These are phyloP conservation scores for Apostichopus leukothele DNA, from an alignment of 53 echinoderm and acorn worm species.

Conservation along the genomic window DNA sequence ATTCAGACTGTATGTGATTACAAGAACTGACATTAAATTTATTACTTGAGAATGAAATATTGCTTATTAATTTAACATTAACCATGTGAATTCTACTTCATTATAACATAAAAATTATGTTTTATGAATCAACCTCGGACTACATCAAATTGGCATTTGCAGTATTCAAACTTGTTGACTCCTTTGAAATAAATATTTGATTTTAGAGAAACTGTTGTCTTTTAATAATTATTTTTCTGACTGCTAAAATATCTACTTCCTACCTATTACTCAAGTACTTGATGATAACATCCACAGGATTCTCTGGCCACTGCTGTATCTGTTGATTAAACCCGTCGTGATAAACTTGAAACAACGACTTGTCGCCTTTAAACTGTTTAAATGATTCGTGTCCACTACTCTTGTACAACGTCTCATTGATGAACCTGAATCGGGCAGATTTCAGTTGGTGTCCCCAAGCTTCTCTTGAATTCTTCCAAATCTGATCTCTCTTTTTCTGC, in stretches of 20 bases:
- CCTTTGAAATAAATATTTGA: too few species aligned
- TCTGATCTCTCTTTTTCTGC: neutral
- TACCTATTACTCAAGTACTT: slow-evolving; percentile 71
- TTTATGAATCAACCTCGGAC: too few species aligned
- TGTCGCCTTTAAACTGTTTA: slow-evolving; percentile 60
- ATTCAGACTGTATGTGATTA: too few species aligned
- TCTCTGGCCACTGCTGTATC: slow-evolving; percentile 82
- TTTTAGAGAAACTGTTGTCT: too few species aligned
- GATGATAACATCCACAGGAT: slow-evolving; percentile 85
- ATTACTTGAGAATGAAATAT: too few species aligned
- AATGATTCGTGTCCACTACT: slow-evolving; percentile 69
- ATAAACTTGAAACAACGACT: slow-evolving; percentile 73
- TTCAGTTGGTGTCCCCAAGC: slow-evolving; percentile 72
- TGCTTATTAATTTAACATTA: too few species aligned
- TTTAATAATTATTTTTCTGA: too few species aligned
- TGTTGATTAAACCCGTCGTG: slow-evolving; percentile 83
- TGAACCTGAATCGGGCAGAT: slow-evolving; percentile 77
- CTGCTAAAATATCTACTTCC: neutral
- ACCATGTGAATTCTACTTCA: too few species aligned
- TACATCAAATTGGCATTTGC: too few species aligned
- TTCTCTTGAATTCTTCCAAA: slow-evolving; percentile 41
- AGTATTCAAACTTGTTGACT: too few species aligned
- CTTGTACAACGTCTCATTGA: slow-evolving; percentile 88
- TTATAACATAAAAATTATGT: too few species aligned
- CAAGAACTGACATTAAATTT: too few species aligned